Percentiles rank a stretch among this genome's conserved stretches.
Evolutionary conservation across 2,113 vertebrate genomes (phyloP).

Genomic region (Platanista minor): DNA sequence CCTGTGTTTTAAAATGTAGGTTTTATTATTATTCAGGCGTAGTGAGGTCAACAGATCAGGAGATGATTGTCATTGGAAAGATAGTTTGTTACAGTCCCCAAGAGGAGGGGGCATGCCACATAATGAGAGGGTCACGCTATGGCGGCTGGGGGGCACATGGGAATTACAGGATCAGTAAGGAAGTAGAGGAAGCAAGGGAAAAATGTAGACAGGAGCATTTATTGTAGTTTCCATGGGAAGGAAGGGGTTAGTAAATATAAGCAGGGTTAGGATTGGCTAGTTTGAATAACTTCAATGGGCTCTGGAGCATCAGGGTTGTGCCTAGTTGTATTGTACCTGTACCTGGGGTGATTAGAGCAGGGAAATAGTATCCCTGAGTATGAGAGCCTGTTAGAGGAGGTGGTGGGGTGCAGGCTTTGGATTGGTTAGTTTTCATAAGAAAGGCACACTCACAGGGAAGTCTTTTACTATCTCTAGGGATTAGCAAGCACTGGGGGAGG

Average conservation of each 20-base stretch:
- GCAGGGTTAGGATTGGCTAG: not conserved
- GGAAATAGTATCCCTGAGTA: not conserved
- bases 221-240: not conserved
- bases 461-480: not conserved
- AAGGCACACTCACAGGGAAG: not conserved
- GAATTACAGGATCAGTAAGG: not conserved
- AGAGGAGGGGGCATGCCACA: not conserved
- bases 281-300: not conserved
- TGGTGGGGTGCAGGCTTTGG: not conserved
- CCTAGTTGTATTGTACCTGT: not conserved
- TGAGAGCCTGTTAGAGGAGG: no score
- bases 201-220: not conserved
- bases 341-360: not conserved
- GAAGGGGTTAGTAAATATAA: not conserved
- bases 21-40: not conserved
- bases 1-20: not conserved
- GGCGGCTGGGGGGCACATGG: not conserved
- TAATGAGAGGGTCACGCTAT: accelerated
- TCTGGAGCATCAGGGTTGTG: not conserved
- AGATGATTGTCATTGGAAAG: not conserved
- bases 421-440: not conserved
- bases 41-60: not conserved
- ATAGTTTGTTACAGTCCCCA: not conserved
- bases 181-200: not conserved
- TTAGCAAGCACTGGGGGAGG: not conserved